A percentile compares a stretch with the other conserved stretches of the same genome.
phyloP scores from a whole-genome alignment of 2,888 invertebrate genomes.

The Gymnocheta viridis region DNA sequence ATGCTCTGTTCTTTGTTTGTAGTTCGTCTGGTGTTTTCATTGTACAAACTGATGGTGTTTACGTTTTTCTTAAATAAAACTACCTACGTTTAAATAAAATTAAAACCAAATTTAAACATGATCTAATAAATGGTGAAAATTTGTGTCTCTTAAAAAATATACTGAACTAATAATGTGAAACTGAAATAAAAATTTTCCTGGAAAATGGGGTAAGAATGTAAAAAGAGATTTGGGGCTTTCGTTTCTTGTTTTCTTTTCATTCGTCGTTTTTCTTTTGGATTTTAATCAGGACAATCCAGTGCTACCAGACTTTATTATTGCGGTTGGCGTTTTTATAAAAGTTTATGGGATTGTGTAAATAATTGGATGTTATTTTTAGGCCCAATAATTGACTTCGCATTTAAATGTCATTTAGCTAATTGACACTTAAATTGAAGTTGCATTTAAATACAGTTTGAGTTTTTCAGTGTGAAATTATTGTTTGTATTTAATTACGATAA shows the following conservation, averaged over 20 bases:
- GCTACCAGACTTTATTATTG: too few relatives aligned
- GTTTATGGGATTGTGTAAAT: too few relatives aligned
- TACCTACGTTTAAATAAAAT: background rate
- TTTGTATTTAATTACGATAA: too few relatives aligned
- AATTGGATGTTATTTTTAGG: too few relatives aligned
- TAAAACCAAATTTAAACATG: conserved; percentile 3
- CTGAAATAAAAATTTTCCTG: background rate
- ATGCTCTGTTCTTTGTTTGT: conserved; percentile 29
- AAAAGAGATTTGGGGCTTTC: conserved; percentile 56
- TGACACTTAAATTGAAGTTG: too few relatives aligned
- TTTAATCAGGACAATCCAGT: background rate
- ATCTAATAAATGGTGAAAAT: conserved; percentile 11
- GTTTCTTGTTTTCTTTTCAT: conserved; percentile 42
- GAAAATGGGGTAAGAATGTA: conserved; percentile 32
- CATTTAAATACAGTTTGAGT: too few relatives aligned
- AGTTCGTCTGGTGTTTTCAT: conserved; percentile 59
- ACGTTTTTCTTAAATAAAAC: background rate
- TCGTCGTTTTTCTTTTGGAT: conserved; percentile 21
- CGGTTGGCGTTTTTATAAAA: too few relatives aligned
- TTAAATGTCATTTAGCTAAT: too few relatives aligned
- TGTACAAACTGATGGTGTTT: conserved; percentile 1
- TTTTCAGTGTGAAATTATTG: too few relatives aligned
- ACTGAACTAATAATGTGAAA: too few relatives aligned
- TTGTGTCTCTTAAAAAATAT: too few relatives aligned
- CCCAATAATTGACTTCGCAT: too few relatives aligned